phyloP scores from a whole-genome alignment of 1,140 invertebrate genomes.

The Penaeus indicus region DNA sequence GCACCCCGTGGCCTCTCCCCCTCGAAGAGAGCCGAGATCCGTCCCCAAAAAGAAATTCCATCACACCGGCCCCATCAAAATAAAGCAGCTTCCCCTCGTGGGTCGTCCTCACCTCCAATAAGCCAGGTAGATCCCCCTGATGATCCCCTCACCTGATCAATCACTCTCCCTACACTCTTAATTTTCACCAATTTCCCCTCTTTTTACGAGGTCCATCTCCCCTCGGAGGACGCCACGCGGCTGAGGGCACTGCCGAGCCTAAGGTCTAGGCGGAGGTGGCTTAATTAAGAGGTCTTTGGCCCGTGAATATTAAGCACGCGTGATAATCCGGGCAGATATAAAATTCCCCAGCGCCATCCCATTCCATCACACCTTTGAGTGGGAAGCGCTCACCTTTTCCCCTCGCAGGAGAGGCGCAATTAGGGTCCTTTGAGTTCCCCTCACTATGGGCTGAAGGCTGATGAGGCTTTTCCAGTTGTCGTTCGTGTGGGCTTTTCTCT shows the following conservation, averaged over 20 bases:
- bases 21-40: not conserved
- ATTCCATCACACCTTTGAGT: conserved; percentile 52
- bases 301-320: not conserved
- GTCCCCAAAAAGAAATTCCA: too few species aligned
- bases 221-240: not conserved
- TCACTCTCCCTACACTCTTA: conserved; percentile 39
- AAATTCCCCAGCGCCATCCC: conserved; percentile 37
- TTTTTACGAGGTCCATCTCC: conserved; percentile 29
- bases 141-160: conserved; percentile 48
- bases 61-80: too few species aligned
- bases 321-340: conserved; percentile 1
- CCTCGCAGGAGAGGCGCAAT: conserved; percentile 41
- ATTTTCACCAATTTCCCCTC: conserved; percentile 35
- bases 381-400: conserved; percentile 45
- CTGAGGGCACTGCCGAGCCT: not conserved
- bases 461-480: not conserved
- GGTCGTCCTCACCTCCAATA: conserved; percentile 34
- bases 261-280: not conserved
- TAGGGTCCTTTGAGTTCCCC: conserved; percentile 26
- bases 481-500: too few species aligned
- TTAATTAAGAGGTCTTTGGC: too few species aligned
- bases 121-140: conserved; percentile 49
- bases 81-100: too few species aligned
- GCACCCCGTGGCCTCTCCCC: too few species aligned
- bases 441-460: not conserved